Percentiles rank a stretch among this genome's conserved stretches.
Evolutionary conservation across 2,797 vertebrate genomes (phyloP).

Genomic region (Vespertilio murinus): DNA sequence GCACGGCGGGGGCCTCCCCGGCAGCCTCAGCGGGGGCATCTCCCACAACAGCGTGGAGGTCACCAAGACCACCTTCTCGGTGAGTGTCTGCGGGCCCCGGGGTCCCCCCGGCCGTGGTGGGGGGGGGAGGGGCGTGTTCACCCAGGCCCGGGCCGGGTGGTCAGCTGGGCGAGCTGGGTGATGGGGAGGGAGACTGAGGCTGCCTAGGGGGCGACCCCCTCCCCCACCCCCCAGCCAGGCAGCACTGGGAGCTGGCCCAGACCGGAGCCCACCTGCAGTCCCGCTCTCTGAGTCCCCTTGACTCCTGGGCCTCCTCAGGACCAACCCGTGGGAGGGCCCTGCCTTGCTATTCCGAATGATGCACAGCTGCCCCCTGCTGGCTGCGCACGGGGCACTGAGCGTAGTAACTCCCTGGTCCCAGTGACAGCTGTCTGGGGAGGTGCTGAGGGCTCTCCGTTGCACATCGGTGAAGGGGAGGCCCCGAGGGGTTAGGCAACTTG

Average conservation of each 20-base stretch:
- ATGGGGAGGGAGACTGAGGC: background rate
- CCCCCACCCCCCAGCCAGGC: too few species aligned
- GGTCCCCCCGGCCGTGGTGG: background rate
- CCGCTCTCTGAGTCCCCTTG: background rate
- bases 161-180: background rate
- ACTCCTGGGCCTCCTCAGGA: background rate
- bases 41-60: conserved; percentile 91
- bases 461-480: background rate
- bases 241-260: accelerated
- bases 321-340: background rate
- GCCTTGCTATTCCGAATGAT: background rate
- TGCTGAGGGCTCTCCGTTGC: background rate
- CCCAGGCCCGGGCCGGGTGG: background rate
- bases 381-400: background rate
- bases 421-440: background rate
- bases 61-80: conserved; percentile 97
- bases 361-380: background rate
- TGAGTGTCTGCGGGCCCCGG: conserved; percentile 72
- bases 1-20: conserved; percentile 89
- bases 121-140: too few species aligned
- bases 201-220: background rate
- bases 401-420: background rate
- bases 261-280: background rate
- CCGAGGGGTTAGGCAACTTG: background rate
- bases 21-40: conserved; percentile 94